Evolutionary conservation across 2,888 invertebrate species (phyloP).

Genomic region (Drosophila bunnanda): DNA sequence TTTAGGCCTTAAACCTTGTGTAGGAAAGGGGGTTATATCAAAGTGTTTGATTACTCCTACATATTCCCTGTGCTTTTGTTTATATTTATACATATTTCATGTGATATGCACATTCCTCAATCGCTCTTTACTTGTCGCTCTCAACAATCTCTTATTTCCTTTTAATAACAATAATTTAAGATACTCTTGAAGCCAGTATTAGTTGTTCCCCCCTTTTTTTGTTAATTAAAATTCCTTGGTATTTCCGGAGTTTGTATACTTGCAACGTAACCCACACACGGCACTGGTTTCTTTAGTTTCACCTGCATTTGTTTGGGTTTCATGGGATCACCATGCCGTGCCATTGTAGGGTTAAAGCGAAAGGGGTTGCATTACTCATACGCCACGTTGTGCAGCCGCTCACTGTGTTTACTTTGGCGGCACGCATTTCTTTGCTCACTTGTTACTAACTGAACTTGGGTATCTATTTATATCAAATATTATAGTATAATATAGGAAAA

Average conservation of each 20-base stretch:
- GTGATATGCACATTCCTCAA: conserved; percentile 13
- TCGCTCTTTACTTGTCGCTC: neutral
- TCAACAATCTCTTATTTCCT: neutral
- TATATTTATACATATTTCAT: conserved; percentile 31
- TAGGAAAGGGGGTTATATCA: conserved; percentile 6
- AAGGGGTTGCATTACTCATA: conserved; percentile 59
- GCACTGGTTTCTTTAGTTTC: conserved; percentile 44
- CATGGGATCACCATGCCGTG: neutral
- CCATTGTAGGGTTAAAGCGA: neutral
- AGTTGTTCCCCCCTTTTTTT: conserved; percentile 2
- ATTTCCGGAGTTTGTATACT: conserved; percentile 52
- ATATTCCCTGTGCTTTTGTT: conserved; percentile 17
- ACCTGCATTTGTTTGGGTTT: conserved; percentile 36
- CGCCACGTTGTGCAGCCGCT: conserved; percentile 53
- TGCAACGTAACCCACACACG: conserved; percentile 51
- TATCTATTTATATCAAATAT: neutral
- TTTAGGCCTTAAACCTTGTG: conserved; percentile 15
- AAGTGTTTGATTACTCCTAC: conserved; percentile 40
- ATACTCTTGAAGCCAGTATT: conserved; percentile 1
- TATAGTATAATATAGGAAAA: neutral
- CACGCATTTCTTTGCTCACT: conserved; percentile 35
- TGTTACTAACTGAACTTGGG: conserved; percentile 30
- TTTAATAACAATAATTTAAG: conserved; percentile 4
- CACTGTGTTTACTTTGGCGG: conserved; percentile 25
- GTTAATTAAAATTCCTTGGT: conserved; percentile 64